Percentiles rank a stretch among this genome's conserved stretches.
Conservation (phyloP, 2,888 invertebrate species). For the Rambutsinella grinnellia region DNA sequence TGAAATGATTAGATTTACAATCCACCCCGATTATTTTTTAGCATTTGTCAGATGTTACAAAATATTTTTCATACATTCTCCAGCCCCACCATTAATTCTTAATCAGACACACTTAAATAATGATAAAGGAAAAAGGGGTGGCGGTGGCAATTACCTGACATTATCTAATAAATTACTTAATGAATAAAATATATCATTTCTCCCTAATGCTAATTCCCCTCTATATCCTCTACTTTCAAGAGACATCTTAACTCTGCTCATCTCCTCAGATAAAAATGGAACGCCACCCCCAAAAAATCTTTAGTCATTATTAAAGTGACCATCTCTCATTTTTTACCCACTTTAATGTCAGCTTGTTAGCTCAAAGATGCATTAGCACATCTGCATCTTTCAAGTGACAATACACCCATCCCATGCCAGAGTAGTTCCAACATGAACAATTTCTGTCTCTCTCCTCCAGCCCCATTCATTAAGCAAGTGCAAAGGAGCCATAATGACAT, state of each 20-base stretch:
- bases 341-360: conserved; percentile 21
- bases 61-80: too few relatives aligned
- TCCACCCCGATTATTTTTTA: too few relatives aligned
- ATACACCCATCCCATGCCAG: neutral
- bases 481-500: conserved; percentile 5
- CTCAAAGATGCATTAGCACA: conserved; percentile 9
- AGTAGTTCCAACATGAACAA: conserved; percentile 14
- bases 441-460: conserved; percentile 7
- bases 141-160: too few relatives aligned
- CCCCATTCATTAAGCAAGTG: neutral
- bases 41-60: too few relatives aligned
- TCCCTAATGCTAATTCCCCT: too few relatives aligned
- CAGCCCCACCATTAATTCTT: too few relatives aligned
- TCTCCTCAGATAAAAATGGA: conserved; percentile 12
- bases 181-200: neutral
- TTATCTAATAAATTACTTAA: conserved; percentile 6
- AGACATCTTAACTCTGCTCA: too few relatives aligned
- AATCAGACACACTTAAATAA: too few relatives aligned
- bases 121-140: too few relatives aligned
- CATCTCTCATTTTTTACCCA: neutral
- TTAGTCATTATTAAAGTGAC: neutral
- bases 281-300: conserved; percentile 11
- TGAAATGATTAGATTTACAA: too few relatives aligned
- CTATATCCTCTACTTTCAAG: too few relatives aligned
- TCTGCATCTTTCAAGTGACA: neutral